Percentiles rank a stretch among this genome's conserved stretches.
Evolutionary conservation across 2,888 invertebrate genomes (phyloP).

Genomic region (Crocallis elinguaria): DNA sequence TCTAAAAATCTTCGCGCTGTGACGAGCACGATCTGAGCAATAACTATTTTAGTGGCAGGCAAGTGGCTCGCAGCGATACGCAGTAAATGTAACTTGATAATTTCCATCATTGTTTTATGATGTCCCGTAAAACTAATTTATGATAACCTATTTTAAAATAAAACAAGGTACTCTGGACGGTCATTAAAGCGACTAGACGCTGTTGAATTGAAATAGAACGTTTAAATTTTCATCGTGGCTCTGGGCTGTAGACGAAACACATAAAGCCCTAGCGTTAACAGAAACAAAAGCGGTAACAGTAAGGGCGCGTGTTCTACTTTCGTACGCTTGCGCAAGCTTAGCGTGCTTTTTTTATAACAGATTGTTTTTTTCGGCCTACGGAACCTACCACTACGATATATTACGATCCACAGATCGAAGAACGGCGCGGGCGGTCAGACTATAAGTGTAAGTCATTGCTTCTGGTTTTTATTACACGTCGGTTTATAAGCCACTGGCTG

Average conservation of each 20-base stretch:
- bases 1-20: background rate
- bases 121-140: conserved; percentile 26
- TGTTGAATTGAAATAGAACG: conserved; percentile 35
- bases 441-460: no score
- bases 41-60: background rate
- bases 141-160: conserved; percentile 33
- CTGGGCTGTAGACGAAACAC: conserved; percentile 34
- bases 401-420: no score
- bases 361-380: no score
- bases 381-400: no score
- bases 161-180: conserved; percentile 18
- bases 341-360: no score
- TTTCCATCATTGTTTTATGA: conserved; percentile 27
- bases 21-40: background rate
- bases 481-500: no score
- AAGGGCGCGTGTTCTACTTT: no score
- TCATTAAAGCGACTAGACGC: conserved; percentile 37
- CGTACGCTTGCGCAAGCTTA: no score
- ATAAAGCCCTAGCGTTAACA: conserved; percentile 26
- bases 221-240: conserved; percentile 29
- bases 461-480: no score
- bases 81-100: conserved; percentile 25
- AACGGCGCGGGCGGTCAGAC: no score
- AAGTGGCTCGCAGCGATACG: background rate
- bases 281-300: conserved; percentile 3